Conservation (phyloP, 1,140 invertebrate species). For the Spodoptera frugiperda region DNA sequence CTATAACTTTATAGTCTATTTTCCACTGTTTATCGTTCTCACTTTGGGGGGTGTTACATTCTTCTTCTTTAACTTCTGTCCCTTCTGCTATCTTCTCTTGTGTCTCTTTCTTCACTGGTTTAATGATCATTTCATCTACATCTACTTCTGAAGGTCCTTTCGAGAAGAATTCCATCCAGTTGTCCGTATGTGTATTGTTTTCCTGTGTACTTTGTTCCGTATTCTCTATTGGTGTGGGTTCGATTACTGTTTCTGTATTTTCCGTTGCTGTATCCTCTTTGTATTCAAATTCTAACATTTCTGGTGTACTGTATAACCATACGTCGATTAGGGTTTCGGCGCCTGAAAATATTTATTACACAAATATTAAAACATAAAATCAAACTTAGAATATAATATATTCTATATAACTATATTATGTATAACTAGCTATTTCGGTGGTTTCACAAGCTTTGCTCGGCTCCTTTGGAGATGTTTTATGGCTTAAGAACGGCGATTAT, state of each 20-base stretch:
- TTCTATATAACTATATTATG: too few species aligned
- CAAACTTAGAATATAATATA: too few species aligned
- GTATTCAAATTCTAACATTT: constrained; percentile 77
- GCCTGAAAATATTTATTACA: constrained; percentile 80
- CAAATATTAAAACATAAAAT: too few species aligned
- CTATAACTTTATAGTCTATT: constrained; percentile 17
- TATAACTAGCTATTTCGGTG: too few species aligned
- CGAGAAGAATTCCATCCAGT: constrained; percentile 78
- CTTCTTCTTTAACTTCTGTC: constrained; percentile 12
- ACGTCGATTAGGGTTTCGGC: constrained; percentile 92
- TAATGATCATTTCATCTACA: constrained; percentile 80
- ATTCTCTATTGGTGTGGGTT: not conserved
- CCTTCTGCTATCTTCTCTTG: constrained; percentile 40
- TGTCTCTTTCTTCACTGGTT: constrained; percentile 61
- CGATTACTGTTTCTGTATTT: not conserved
- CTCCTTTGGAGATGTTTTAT: too few species aligned
- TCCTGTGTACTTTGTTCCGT: not conserved
- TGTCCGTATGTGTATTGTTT: constrained; percentile 59
- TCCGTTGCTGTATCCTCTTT: constrained; percentile 57
- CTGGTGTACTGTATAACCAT: constrained; percentile 87
- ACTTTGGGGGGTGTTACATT: not conserved
- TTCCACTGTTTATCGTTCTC: constrained; percentile 31
- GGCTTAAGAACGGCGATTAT: too few species aligned
- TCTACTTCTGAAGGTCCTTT: constrained; percentile 71
- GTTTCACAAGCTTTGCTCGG: too few species aligned